A percentile compares a stretch with the other conserved stretches of the same genome.
Conservation (phyloP, 1,140 invertebrate species). For the Ylistrum balloti region DNA sequence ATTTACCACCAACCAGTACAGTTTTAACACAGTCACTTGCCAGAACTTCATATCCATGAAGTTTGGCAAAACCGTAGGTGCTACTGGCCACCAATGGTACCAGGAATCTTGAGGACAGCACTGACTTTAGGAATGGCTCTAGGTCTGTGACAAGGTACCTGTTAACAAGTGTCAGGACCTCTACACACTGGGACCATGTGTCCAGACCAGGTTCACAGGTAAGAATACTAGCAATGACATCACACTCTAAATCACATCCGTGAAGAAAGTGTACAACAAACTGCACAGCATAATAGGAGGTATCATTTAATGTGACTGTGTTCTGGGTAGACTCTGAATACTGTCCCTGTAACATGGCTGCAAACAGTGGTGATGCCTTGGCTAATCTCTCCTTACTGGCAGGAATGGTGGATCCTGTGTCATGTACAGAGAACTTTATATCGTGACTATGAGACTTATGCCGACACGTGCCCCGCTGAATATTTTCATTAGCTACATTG, state of each 20-base stretch:
- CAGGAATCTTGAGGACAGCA: constrained; percentile 34
- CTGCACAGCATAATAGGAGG: constrained; percentile 60
- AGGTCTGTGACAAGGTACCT: constrained; percentile 49
- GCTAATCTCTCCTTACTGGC: constrained; percentile 57
- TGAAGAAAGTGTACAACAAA: constrained; percentile 70
- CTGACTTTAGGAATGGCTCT: constrained; percentile 38
- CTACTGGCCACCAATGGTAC: constrained; percentile 34
- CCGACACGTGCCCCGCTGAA: background rate
- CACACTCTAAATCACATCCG: constrained; percentile 62
- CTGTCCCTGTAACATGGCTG: constrained; percentile 73
- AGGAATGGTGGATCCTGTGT: background rate
- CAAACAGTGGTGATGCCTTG: constrained; percentile 66
- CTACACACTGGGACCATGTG: constrained; percentile 44
- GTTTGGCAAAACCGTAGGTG: constrained; percentile 57
- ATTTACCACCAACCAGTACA: constrained; percentile 4
- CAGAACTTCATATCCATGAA: constrained; percentile 56
- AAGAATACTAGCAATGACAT: constrained; percentile 47
- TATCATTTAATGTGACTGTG: constrained; percentile 60
- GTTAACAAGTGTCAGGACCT: constrained; percentile 50
- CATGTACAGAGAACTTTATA: background rate
- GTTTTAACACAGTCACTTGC: constrained; percentile 44
- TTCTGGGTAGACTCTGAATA: constrained; percentile 68
- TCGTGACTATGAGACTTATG: background rate
- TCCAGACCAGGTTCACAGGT: constrained; percentile 41
- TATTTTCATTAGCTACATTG: background rate